Conservation (phyloP, 2,113 vertebrate genomes). For the Rhinoptilus africanus region DNA sequence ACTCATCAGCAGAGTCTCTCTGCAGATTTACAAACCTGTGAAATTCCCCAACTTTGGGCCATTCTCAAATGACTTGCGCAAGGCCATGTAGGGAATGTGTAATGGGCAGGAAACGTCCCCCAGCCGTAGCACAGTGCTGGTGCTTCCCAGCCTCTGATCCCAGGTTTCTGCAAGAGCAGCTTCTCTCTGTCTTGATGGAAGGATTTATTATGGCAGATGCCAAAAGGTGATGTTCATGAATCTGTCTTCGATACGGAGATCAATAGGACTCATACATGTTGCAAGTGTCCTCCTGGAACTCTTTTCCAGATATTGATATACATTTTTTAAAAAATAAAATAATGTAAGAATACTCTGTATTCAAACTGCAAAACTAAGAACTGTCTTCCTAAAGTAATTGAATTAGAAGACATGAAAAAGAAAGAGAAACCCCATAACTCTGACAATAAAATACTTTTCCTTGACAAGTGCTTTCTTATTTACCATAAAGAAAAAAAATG, state of each 20-base stretch:
- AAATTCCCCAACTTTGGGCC: neutral
- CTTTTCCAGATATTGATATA: neutral
- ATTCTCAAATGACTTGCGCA: neutral
- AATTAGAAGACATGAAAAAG: neutral
- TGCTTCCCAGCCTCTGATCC: neutral
- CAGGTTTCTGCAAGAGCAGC: neutral
- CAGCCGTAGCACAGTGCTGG: neutral
- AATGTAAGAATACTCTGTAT: neutral
- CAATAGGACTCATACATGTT: neutral
- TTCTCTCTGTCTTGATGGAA: neutral
- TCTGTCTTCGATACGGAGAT: neutral
- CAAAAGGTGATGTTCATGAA: neutral
- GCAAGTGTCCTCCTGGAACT: neutral
- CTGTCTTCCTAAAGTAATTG: neutral
- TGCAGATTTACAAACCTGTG: neutral
- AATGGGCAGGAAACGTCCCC: neutral
- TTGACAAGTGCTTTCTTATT: neutral
- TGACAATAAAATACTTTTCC: neutral
- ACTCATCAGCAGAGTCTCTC: neutral
- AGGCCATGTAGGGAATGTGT: neutral
- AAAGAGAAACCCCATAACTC: neutral
- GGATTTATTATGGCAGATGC: neutral
- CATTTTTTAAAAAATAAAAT: neutral
- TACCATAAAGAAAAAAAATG: neutral
- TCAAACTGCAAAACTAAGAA: neutral